Evolutionary conservation across 2,888 invertebrate genomes (phyloP).

Genomic region (Polia nebulosa): DNA sequence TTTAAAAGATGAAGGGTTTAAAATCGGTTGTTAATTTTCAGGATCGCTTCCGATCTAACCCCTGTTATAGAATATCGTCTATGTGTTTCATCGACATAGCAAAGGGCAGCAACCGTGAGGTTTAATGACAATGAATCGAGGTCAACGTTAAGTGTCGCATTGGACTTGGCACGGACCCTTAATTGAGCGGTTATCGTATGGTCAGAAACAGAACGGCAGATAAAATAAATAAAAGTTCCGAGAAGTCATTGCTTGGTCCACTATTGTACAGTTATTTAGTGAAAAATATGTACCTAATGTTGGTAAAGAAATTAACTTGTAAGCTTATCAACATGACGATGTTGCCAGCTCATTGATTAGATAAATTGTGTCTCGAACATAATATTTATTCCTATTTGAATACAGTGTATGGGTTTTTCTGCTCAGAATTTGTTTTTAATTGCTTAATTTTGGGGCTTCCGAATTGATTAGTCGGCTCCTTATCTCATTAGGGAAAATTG

Average conservation of each 20-base stretch:
- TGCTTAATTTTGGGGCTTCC: neutral
- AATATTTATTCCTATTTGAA: neutral
- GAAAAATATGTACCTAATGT: neutral
- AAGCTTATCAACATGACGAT: neutral
- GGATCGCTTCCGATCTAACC: slow-evolving; percentile 78
- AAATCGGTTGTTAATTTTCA: slow-evolving; percentile 67
- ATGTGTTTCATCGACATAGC: slow-evolving; percentile 74
- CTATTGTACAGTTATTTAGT: neutral
- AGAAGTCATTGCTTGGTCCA: slow-evolving; percentile 27
- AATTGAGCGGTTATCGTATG: slow-evolving; percentile 82
- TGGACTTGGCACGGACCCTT: slow-evolving; percentile 83
- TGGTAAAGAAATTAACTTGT: neutral
- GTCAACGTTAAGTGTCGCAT: slow-evolving; percentile 85
- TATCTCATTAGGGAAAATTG: neutral
- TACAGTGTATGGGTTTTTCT: neutral
- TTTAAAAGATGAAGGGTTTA: slow-evolving; percentile 64
- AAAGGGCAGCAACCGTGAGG: slow-evolving; percentile 80
- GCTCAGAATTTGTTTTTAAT: neutral
- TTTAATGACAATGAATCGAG: slow-evolving; percentile 88
- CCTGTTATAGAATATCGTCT: slow-evolving; percentile 81
- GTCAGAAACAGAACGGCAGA: slow-evolving; percentile 61
- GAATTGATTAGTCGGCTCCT: neutral
- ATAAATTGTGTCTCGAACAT: neutral
- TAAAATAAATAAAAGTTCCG: slow-evolving; percentile 63
- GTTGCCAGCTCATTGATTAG: neutral